These are phyloP conservation scores for Coranthus polyacanthus DNA, from an alignment of 2,797 vertebrate genomes.

Conservation along the genomic window DNA sequence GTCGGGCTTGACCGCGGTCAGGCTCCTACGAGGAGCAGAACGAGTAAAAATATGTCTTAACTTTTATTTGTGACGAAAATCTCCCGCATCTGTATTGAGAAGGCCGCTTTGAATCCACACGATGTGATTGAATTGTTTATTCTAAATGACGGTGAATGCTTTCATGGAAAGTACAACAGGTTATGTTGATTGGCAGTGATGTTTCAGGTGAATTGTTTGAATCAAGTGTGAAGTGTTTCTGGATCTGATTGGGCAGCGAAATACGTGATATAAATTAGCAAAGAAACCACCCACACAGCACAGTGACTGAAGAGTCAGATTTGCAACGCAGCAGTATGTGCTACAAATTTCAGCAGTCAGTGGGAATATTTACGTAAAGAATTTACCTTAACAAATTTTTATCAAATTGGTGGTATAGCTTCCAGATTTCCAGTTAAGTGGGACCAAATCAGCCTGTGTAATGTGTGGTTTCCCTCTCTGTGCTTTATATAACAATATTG, in stretches of 20 bases:
- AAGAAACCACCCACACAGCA: constrained; percentile 11
- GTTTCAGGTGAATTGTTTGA: constrained; percentile 36
- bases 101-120: constrained; percentile 36
- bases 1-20: constrained; percentile 3
- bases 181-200: constrained; percentile 43
- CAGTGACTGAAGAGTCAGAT: background rate
- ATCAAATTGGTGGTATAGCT: constrained; percentile 2
- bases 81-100: constrained; percentile 34
- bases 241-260: constrained; percentile 22
- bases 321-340: no score
- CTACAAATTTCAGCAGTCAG: no score
- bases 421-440: constrained; percentile 6
- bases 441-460: constrained; percentile 8
- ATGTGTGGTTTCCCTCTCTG: constrained; percentile 5
- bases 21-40: constrained; percentile 1
- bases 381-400: background rate
- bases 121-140: constrained; percentile 40
- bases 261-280: background rate
- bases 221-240: constrained; percentile 42
- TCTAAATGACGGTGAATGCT: constrained; percentile 29
- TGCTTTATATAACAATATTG: constrained; percentile 15
- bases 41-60: constrained; percentile 45
- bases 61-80: constrained; percentile 45
- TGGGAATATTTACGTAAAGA: constrained; percentile 11
- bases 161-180: constrained; percentile 19